Base-by-base conservation (phyloP, 2,888 invertebrate genomes). In the Argynnis bischoffii region DNA sequence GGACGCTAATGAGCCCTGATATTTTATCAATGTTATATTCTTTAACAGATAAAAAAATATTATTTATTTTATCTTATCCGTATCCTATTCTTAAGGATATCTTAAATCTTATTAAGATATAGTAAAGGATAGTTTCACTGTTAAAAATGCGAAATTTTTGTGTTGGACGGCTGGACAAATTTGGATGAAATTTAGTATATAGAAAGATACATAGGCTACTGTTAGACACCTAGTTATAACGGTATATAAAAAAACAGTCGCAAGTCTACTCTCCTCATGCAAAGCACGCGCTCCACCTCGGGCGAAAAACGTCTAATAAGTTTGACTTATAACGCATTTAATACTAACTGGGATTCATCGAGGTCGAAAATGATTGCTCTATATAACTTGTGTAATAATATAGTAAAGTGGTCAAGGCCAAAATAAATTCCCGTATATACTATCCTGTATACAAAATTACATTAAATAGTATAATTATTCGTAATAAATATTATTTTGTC, bases 291-390 rank as follows among this genome's bases (percentile, higher is more conserved):
- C 60, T 66, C 55, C 63, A 59, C 69, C 67, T 65, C 63, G 51
- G 65, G 67, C 68, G 65, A 71, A 65, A 67, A 41, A 55, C 60
- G 50, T 53, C 63, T 61, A 70, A 67, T 70, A 70, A 70, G 70
- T 65, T 68, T 72, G 69, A 72, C 72, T 69, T 74, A 69, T 69
- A 72, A 71, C 70, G 67, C 65, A 59, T 66, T 66, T 64, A 53
- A 59, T 66, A 59, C 53, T 66, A 60, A 66, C 59, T 65, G 55
- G 65, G 55, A 60, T 57, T 50, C n/a, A 14, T 21, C 69, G 66
- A 69, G 69, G 69, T 59, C 63, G 56, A 50, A 53, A 31, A 54
- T 66, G 63, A 69, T 64, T 57, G 69, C 69, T 69, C 64, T 51
- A 63, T 53, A 63, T 68, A 63, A 46, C 59, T 55, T 54, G 15